These are phyloP conservation scores for Taurulus bubalis DNA, from an alignment of 2,113 vertebrate species.

Conservation along the genomic window DNA sequence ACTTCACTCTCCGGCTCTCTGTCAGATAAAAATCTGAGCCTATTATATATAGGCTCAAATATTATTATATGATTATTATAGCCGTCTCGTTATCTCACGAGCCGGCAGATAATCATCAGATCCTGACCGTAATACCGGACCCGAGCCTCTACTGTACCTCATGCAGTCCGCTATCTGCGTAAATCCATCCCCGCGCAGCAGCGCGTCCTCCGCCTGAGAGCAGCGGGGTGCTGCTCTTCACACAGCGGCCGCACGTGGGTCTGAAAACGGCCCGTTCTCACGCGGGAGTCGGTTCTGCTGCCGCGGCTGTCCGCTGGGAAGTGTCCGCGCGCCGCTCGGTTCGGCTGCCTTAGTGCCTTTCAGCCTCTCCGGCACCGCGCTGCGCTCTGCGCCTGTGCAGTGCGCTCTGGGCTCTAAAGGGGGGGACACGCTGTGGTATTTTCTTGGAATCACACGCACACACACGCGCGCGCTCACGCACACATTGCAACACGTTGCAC, in stretches of 20 bases:
- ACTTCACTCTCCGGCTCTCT: neutral
- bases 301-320: slow-evolving; percentile 31
- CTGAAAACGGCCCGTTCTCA: neutral
- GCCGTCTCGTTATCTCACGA: neutral
- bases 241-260: slow-evolving; percentile 40
- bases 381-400: slow-evolving; percentile 74
- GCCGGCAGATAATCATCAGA: slow-evolving; percentile 28
- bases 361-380: slow-evolving; percentile 41
- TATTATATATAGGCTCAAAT: too few relatives aligned
- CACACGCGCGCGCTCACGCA: slow-evolving; percentile 7
- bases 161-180: slow-evolving; percentile 67
- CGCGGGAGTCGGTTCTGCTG: slow-evolving; percentile 7
- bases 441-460: slow-evolving; percentile 60
- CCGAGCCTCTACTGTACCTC: slow-evolving; percentile 73
- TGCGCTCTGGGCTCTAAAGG: slow-evolving; percentile 31
- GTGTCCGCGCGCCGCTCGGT: slow-evolving; percentile 17
- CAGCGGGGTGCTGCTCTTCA: slow-evolving; percentile 61
- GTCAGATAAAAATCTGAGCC: slow-evolving; percentile 5
- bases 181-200: slow-evolving; percentile 74
- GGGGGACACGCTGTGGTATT: slow-evolving; percentile 58
- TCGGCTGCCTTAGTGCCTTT: slow-evolving; percentile 61
- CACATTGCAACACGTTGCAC: slow-evolving; percentile 17
- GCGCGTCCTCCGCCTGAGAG: slow-evolving; percentile 48
- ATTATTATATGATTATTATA: too few relatives aligned
- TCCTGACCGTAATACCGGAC: neutral